These are phyloP conservation scores for Channallabes apus DNA, from an alignment of 2,797 vertebrate genomes.

Conservation along the genomic window DNA sequence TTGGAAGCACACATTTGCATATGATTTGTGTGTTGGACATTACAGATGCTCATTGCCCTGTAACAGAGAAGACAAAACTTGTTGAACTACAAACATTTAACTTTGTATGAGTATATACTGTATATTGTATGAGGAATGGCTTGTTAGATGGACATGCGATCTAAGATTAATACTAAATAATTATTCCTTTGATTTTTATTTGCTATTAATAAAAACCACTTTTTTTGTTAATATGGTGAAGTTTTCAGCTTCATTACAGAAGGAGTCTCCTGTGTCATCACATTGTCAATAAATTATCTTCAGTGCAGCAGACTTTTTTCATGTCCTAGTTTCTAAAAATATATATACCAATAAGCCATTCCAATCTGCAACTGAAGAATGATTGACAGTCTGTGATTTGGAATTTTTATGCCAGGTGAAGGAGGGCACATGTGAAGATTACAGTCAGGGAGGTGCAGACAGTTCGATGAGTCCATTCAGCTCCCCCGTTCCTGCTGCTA, in stretches of 20 bases:
- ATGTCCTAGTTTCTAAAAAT: too few species aligned
- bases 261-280: neutral
- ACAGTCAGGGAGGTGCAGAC: conserved; percentile 68
- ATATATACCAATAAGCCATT: neutral
- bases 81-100: neutral
- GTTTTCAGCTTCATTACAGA: neutral
- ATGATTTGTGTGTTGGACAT: neutral
- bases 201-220: too few species aligned
- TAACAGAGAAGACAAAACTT: neutral
- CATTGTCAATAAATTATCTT: conserved; percentile 1
- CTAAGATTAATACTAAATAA: neutral
- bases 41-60: neutral
- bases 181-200: neutral
- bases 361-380: neutral
- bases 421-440: conserved; percentile 79
- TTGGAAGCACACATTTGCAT: neutral
- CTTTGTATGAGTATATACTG: too few species aligned
- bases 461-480: conserved; percentile 66
- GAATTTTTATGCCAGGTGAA: conserved; percentile 72
- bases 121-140: neutral
- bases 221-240: neutral
- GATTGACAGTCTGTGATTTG: conserved; percentile 8
- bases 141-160: neutral
- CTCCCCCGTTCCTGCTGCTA: conserved; percentile 58
- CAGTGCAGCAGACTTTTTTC: neutral